Evolutionary conservation across 1,140 invertebrate species (phyloP), one percentile per base, ranked within the genome.

Genomic region (Copidosoma floridanum): DNA sequence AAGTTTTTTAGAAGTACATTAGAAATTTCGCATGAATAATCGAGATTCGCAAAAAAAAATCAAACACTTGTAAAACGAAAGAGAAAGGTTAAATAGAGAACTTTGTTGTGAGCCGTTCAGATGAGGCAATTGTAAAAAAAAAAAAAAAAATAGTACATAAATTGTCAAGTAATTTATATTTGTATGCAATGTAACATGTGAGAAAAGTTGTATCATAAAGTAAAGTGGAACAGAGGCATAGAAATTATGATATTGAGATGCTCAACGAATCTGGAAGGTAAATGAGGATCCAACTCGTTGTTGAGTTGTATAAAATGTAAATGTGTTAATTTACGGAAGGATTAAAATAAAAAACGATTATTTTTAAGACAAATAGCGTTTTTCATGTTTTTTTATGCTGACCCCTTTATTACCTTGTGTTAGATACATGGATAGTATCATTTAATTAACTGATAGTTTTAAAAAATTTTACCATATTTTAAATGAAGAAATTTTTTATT

Each of bases 261-360:
- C 68, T 71, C 61, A 58, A 69, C 65, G 58, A 73, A 68, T 51
- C 50, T 70, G 68, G 61, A 65, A 32, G n/a, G n/a, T 52, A 65
- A 71, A 68, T 67, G 65, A n/a, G n/a, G n/a, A n/a, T 64, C 72
- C 68, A 65, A 70, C 69, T 72, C 65, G 62, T 63, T 64, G 55
- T 68, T 62, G 60, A 68, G 71, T 69, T 75, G 67, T 77, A 74
- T 65, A 51, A n/a, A n/a, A 76, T 78, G 73, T 77, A 73, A 72
- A 74, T 75, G 73, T 77, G 77, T 64, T 72, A 79, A 40, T 43
- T 67, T 55, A 69, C 61, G 69, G 62, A 75, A 75, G 69, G 69
- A 73, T 74, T 73, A 78, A n/a, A 62, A 77, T 79, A 79, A 78
- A 79, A 78, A 77, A 58, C 68, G 68, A 75, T 77, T 79, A 79